Conservation (phyloP, 2,888 invertebrate genomes). For the Drosophila kokeensis region DNA sequence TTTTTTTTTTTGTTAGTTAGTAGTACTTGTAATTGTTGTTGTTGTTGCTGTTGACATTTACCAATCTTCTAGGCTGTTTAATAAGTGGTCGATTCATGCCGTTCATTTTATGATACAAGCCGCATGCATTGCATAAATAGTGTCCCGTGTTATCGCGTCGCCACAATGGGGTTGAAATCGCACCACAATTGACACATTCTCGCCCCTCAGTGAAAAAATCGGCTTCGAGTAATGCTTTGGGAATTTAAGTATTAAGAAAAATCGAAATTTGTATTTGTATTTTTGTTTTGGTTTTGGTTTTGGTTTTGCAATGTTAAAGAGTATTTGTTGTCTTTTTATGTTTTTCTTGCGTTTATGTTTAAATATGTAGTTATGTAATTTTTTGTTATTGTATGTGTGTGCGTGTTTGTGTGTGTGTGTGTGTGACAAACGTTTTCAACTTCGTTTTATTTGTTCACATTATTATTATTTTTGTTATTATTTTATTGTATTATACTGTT, state of each 20-base stretch:
- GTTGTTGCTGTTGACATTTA: constrained; percentile 85
- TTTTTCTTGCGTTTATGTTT: constrained; percentile 15
- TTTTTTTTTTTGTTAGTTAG: constrained; percentile 55
- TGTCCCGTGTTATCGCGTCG: constrained; percentile 99
- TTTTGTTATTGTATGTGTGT: constrained; percentile 17
- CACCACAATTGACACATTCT: constrained; percentile 99
- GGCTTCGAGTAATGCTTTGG: constrained; percentile 85
- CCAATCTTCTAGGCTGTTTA: constrained; percentile 96
- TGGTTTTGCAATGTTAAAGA: constrained; percentile 12
- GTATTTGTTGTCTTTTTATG: constrained; percentile 10
- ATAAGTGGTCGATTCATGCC: constrained; percentile 96
- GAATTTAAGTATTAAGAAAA: constrained; percentile 41
- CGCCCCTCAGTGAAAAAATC: constrained; percentile 91
- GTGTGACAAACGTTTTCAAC: constrained; percentile 48
- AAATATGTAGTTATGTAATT: constrained; percentile 26
- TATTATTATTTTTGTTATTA: constrained; percentile 11
- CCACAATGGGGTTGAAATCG: constrained; percentile 98
- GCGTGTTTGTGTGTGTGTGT: constrained; percentile 37
- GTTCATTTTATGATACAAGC: constrained; percentile 98
- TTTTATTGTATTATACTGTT: constrained; percentile 23
- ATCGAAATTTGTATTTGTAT: constrained; percentile 39
- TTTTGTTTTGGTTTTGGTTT: constrained; percentile 26
- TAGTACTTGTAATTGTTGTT: constrained; percentile 53
- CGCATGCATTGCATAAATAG: constrained; percentile 99
- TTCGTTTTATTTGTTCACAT: constrained; percentile 28